Evolutionary conservation across 1,140 invertebrate genomes (phyloP).

Genomic region (Plectrocnemia conspersa): DNA sequence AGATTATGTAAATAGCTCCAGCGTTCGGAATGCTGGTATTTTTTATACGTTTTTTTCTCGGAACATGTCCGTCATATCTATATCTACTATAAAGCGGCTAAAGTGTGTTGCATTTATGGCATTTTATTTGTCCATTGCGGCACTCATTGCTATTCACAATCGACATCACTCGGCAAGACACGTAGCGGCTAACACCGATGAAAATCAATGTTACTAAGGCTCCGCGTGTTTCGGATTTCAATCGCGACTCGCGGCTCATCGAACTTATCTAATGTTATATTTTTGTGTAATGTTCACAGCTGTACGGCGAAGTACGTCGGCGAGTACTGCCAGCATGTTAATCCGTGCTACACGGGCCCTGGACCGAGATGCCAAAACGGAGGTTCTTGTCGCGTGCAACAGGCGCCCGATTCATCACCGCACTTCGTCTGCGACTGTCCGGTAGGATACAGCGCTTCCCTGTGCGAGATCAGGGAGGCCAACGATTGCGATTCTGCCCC

Average conservation of each 20-base stretch:
- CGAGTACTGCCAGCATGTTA: constrained; percentile 88
- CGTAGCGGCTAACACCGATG: constrained; percentile 12
- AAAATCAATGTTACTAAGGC: constrained; percentile 9
- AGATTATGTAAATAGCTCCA: too few species aligned
- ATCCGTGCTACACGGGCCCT: constrained; percentile 84
- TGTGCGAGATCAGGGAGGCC: constrained; percentile 86
- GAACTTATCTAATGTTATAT: too few species aligned
- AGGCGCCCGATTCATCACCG: constrained; percentile 61
- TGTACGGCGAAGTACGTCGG: constrained; percentile 87
- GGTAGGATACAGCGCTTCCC: constrained; percentile 83
- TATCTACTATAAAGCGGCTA: too few species aligned
- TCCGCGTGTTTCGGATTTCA: neutral
- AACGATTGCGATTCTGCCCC: constrained; percentile 87
- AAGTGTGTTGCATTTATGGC: too few species aligned
- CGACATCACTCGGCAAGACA: neutral
- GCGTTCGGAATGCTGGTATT: too few species aligned
- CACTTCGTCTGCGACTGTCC: constrained; percentile 83
- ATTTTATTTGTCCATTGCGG: neutral
- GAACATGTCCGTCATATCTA: too few species aligned
- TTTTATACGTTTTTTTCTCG: too few species aligned
- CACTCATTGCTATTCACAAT: constrained; percentile 7
- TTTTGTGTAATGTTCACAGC: constrained; percentile 62
- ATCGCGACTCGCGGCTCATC: too few species aligned
- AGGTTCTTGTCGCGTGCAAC: constrained; percentile 78
- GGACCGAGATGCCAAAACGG: constrained; percentile 83